phyloP scores from a whole-genome alignment of 2,888 invertebrate genomes.

The Euzophera pinguis region DNA sequence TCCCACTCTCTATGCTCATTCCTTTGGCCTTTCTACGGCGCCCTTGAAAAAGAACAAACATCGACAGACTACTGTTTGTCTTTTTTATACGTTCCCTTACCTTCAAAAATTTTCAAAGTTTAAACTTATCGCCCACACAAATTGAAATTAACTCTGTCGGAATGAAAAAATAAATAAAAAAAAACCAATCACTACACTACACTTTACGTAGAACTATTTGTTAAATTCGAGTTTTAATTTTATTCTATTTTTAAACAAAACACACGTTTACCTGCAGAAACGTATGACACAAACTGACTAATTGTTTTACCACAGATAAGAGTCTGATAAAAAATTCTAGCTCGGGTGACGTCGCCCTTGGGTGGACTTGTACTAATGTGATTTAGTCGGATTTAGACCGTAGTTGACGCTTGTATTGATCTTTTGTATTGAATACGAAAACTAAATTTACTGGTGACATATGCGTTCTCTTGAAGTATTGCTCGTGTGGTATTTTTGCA shows the following conservation, averaged over 20 bases:
- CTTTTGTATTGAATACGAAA: slow-evolving; percentile 1
- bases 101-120: background rate
- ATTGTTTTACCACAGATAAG: slow-evolving; percentile 58
- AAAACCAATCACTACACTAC: too few relatives aligned
- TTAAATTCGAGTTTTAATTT: background rate
- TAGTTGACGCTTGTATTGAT: slow-evolving; percentile 24
- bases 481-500: too few relatives aligned
- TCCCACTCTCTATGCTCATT: background rate
- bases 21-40: slow-evolving; percentile 1
- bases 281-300: slow-evolving; percentile 45
- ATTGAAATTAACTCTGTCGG: too few relatives aligned
- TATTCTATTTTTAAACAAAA: slow-evolving; percentile 16
- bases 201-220: too few relatives aligned
- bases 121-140: slow-evolving; percentile 8
- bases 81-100: background rate
- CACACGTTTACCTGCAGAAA: slow-evolving; percentile 42
- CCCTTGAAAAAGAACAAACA: slow-evolving; percentile 10
- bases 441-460: background rate
- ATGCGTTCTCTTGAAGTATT: too few relatives aligned
- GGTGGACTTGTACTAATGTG: slow-evolving; percentile 40
- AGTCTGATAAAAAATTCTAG: slow-evolving; percentile 50
- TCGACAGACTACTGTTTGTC: background rate
- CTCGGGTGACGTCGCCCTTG: slow-evolving; percentile 25
- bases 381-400: slow-evolving; percentile 45
- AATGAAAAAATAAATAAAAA: too few relatives aligned